phyloP scores from a whole-genome alignment of 2,113 vertebrate species.

The Forbesichthys papilliferus region DNA sequence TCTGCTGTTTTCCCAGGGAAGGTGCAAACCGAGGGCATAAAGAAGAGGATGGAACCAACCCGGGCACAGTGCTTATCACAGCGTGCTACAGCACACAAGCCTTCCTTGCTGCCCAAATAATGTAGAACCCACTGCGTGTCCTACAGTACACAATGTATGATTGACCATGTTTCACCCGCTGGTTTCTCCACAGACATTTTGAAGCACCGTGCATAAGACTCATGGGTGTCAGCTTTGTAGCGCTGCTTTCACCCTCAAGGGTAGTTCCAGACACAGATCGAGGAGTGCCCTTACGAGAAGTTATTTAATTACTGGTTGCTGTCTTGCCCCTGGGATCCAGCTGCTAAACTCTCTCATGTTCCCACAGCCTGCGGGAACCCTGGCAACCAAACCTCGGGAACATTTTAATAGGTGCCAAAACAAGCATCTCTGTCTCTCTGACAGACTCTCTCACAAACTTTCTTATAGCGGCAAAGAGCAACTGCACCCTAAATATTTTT shows the following conservation, averaged over 20 bases:
- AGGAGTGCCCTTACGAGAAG: constrained; percentile 26
- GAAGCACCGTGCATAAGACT: too few relatives aligned
- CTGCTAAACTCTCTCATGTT: constrained; percentile 34
- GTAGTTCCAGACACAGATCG: too few relatives aligned
- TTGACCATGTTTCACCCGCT: too few relatives aligned
- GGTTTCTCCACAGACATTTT: too few relatives aligned
- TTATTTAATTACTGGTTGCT: constrained; percentile 58
- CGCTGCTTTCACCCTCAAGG: constrained; percentile 22
- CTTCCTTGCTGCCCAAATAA: background rate
- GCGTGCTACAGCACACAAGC: constrained; percentile 3
- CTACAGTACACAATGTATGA: too few relatives aligned
- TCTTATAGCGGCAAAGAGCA: constrained; percentile 45
- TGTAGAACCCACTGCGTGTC: too few relatives aligned
- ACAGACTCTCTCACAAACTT: constrained; percentile 43
- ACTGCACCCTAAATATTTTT: constrained; percentile 8
- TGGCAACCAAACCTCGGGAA: constrained; percentile 55
- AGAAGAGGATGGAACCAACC: constrained; percentile 37
- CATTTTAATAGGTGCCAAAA: constrained; percentile 63
- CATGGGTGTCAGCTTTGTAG: background rate
- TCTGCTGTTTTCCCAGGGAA: constrained; percentile 35
- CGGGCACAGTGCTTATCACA: constrained; percentile 42
- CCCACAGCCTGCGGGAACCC: constrained; percentile 46
- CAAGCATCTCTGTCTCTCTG: constrained; percentile 62
- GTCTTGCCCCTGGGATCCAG: constrained; percentile 51
- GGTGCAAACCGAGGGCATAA: constrained; percentile 41